Evolutionary conservation across 2,113 vertebrate genomes (phyloP).

Genomic region (Meriones unguiculatus): DNA sequence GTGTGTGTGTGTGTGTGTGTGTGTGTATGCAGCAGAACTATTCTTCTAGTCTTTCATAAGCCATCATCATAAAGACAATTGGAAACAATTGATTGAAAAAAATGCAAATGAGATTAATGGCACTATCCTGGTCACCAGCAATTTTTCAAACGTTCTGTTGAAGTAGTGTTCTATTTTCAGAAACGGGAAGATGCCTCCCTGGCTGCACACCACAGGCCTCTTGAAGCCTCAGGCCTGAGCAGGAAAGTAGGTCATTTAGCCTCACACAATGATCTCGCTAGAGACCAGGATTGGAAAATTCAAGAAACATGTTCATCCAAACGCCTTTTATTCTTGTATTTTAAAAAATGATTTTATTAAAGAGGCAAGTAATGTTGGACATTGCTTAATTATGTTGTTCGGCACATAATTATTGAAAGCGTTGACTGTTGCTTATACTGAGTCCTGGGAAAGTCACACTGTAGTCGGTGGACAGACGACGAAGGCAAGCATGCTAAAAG

Average conservation of each 20-base stretch:
- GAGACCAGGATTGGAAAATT: background rate
- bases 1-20: background rate
- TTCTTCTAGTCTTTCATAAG: background rate
- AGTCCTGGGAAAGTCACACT: background rate
- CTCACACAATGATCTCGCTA: background rate
- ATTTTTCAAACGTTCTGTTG: background rate
- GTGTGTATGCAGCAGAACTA: background rate
- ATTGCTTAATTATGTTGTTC: background rate
- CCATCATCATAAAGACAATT: background rate
- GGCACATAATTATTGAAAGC: fast-evolving
- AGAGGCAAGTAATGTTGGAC: background rate
- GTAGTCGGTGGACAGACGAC: background rate
- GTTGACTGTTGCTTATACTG: background rate
- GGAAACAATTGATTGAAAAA: constrained; percentile 30
- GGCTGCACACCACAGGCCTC: background rate
- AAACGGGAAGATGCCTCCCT: background rate
- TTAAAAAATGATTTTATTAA: background rate
- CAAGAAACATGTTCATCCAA: background rate
- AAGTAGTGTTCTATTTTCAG: background rate
- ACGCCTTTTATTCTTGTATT: constrained; percentile 26
- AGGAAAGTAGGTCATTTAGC: background rate
- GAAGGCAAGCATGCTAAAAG: background rate
- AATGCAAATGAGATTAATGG: background rate
- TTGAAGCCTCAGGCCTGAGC: background rate
- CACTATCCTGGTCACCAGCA: background rate